phyloP scores from a whole-genome alignment of 2,888 invertebrate genomes.

The Rhodophaea formosa region DNA sequence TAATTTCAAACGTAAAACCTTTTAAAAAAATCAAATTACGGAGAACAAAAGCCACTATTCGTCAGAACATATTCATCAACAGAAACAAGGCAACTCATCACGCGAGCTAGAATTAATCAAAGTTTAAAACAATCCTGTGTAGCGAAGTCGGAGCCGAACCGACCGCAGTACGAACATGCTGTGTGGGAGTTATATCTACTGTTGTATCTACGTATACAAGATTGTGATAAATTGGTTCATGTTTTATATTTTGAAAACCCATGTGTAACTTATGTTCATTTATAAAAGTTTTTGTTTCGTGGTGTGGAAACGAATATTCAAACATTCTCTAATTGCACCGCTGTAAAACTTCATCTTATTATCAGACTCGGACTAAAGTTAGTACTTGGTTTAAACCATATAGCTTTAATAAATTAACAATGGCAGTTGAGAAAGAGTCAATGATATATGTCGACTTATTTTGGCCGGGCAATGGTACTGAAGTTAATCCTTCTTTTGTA shows the following conservation, averaged over 20 bases:
- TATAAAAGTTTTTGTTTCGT: not conserved
- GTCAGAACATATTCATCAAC: conserved; percentile 56
- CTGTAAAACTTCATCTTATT: too few relatives aligned
- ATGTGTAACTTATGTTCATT: not conserved
- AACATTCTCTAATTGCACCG: too few relatives aligned
- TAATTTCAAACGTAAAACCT: too few relatives aligned
- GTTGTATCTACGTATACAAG: not conserved
- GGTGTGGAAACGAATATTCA: not conserved
- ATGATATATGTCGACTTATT: too few relatives aligned
- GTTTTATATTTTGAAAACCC: not conserved
- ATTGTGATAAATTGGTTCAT: not conserved
- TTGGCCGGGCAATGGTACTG: too few relatives aligned
- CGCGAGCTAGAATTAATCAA: conserved; percentile 74
- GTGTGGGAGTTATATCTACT: not conserved
- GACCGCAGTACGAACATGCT: conserved; percentile 31
- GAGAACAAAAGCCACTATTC: conserved; percentile 26
- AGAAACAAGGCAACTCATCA: conserved; percentile 61
- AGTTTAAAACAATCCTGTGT: conserved; percentile 78
- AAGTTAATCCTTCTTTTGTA: too few relatives aligned
- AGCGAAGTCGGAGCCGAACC: conserved; percentile 41
- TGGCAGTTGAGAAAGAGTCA: too few relatives aligned
- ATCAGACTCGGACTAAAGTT: too few relatives aligned
- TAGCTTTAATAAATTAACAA: too few relatives aligned
- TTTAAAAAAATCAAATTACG: not conserved
- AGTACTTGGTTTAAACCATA: too few relatives aligned